Evolutionary conservation across 37 sponge, comb jelly and placozoan species (phyloP), one percentile per base, ranked within the genome.

Genomic region (Amphimedon queenslandica): DNA sequence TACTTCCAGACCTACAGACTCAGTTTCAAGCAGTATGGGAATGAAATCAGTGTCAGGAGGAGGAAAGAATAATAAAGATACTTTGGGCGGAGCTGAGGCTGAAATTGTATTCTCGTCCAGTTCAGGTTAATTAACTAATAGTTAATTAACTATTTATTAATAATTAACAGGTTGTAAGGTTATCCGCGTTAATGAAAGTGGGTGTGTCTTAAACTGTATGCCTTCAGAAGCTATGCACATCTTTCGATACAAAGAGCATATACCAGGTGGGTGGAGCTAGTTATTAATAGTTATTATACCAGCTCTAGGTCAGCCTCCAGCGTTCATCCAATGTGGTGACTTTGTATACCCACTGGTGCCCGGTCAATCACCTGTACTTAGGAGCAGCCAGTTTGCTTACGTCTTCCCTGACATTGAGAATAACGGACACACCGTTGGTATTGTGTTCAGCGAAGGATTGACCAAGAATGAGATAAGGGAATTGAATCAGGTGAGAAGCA

Each of bases 291-390:
- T 35, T 67, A 29, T 29, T 67, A 36, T 5, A n/a, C n/a, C n/a
- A n/a, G n/a, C n/a, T n/a, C n/a, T 24, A 76, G 89, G 89, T 20
- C 80, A 88, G 38, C 89, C 90, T 16, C 77, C 85, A 39, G 90
- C 90, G n/a, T 89, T 89, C 73, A 63, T 89, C 29, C 90, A 89
- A 58, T 84, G 85, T 70, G 85, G 81, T 21, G 66, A 74, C 61
- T 89, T 82, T 58, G 61, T 89, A 4, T 89, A 84, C 66, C 90
- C 90, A 13, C 85, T 89, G 64, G 36, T 80, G 3, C 73, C 85
- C 36, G 85, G 85, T 64, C 66, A 76, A 33, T 80, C 85, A 51
- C 90, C 90, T 33, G 73, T 89, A 18, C 57, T 89, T 27, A 75
- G 84, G 66, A 43, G 81, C 27, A 47, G 66, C 2, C 71, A 72